Evolutionary conservation across 2,888 invertebrate species (phyloP), one percentile per base, ranked within the genome.

Genomic region (Keiferia lycopersicella): DNA sequence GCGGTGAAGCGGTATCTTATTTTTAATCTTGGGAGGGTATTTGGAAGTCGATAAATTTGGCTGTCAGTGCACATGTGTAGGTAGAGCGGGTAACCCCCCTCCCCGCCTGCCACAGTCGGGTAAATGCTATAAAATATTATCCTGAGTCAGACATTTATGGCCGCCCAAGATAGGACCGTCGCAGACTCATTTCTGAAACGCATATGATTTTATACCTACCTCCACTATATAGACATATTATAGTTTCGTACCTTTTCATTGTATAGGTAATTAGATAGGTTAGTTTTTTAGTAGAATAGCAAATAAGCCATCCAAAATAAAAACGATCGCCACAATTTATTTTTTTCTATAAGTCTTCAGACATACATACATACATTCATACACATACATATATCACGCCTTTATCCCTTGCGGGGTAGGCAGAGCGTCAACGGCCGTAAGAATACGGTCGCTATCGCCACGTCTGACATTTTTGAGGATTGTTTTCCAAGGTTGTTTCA

Each of bases 11-110:
- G 76, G 78, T 89, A 88, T 88, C 87, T 87, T 79, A 79, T 81
- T 82, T 75, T 84, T 89, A 87, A 89, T 89, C 88, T 88, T 64
- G 81, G 81, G 74, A 81, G 87, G 83, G 79, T 89, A 87, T 88
- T 89, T 89, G 88, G 85, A 84, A 86, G 88, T 83, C 89, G 85
- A 90, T 90, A 91, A 91, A 91, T 90, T 90, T 87, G 85, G 84
- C 80, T 89, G 90, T 88, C 90, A 86, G 74, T 77, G 80, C 87
- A 86, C 87, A 89, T 86, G 86, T 88, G 87, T 82, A 81, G 83
- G 85, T 79, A 86, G 88, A 90, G 85, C 79, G 45, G 45, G 45
- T 45, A 45, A 16, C 11, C 22, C 79, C 84, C 84, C 86, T 84
- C 86, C 87, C 84, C 77, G 76, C 80, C 72, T 71, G 68, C 74